Percentiles rank a stretch among this genome's conserved stretches.
Evolutionary conservation across 2,888 invertebrate species (phyloP).

Genomic region (Agrotis segetum): DNA sequence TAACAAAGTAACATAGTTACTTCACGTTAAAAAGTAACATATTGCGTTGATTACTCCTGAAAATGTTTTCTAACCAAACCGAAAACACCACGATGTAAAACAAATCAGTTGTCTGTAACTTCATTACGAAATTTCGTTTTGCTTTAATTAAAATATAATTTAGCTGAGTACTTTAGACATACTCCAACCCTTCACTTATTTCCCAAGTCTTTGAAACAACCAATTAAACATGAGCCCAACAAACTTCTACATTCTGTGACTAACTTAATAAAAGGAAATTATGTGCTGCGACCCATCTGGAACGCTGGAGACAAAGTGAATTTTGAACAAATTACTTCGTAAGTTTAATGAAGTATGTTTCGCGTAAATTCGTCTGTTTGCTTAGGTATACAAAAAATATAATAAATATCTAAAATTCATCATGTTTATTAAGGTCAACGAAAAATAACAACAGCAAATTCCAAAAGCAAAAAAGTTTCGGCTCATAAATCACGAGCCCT

Average conservation of each 20-base stretch:
- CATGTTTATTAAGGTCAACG: slow-evolving; percentile 26
- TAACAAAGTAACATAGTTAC: background rate
- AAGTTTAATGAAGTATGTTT: slow-evolving; percentile 86
- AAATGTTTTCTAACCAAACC: background rate
- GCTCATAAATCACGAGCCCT: slow-evolving; percentile 42
- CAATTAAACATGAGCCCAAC: slow-evolving; percentile 84
- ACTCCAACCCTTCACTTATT: slow-evolving; percentile 71
- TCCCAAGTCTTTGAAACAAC: slow-evolving; percentile 78
- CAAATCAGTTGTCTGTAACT: slow-evolving; percentile 31
- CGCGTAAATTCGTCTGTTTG: slow-evolving; percentile 68
- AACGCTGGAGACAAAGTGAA: slow-evolving; percentile 86
- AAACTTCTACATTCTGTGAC: slow-evolving; percentile 84
- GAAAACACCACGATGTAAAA: slow-evolving; percentile 12
- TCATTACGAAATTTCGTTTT: slow-evolving; percentile 43
- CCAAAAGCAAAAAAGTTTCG: slow-evolving; percentile 39
- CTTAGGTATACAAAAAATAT: slow-evolving; percentile 24
- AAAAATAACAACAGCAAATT: slow-evolving; percentile 43
- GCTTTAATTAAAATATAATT: slow-evolving; percentile 63
- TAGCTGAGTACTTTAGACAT: slow-evolving; percentile 54
- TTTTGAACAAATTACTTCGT: slow-evolving; percentile 88
- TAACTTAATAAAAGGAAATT: slow-evolving; percentile 88
- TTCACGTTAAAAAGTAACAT: background rate
- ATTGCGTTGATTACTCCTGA: background rate
- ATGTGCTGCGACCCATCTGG: slow-evolving; percentile 86
- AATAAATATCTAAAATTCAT: slow-evolving; percentile 32